Evolutionary conservation across 2,113 vertebrate species (phyloP).

Genomic region (Tauraco erythrolophus): DNA sequence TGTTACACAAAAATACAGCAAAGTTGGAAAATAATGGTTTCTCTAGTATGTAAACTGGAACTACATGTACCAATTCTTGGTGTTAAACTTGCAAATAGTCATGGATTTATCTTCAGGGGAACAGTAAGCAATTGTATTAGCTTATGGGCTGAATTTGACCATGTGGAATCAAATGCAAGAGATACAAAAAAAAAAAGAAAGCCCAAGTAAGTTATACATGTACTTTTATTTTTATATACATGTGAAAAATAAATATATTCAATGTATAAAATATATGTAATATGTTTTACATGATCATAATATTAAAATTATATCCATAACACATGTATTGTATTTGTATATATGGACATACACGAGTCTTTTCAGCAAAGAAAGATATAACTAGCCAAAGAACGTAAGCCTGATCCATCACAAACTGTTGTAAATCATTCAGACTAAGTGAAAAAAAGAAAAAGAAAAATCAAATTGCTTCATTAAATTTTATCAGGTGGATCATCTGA

Average conservation of each 20-base stretch:
- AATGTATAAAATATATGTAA: not conserved
- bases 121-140: not conserved
- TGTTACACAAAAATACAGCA: not conserved
- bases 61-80: not conserved
- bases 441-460: not conserved
- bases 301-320: not conserved
- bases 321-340: not conserved
- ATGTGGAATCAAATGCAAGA: not conserved
- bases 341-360: not conserved
- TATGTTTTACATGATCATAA: not conserved
- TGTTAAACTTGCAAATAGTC: not conserved
- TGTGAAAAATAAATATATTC: not conserved
- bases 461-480: not conserved
- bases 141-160: not conserved
- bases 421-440: not conserved
- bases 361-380: not conserved
- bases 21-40: not conserved
- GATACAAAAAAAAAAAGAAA: no score
- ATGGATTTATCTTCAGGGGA: not conserved
- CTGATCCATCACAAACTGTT: not conserved
- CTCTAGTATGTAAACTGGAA: not conserved
- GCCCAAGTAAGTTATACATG: no score
- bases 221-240: not conserved
- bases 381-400: not conserved
- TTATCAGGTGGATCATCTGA: not conserved